A percentile compares a stretch with the other conserved stretches of the same genome.
phyloP scores from a whole-genome alignment of 2,113 vertebrate species.

The Indicator maculatus region DNA sequence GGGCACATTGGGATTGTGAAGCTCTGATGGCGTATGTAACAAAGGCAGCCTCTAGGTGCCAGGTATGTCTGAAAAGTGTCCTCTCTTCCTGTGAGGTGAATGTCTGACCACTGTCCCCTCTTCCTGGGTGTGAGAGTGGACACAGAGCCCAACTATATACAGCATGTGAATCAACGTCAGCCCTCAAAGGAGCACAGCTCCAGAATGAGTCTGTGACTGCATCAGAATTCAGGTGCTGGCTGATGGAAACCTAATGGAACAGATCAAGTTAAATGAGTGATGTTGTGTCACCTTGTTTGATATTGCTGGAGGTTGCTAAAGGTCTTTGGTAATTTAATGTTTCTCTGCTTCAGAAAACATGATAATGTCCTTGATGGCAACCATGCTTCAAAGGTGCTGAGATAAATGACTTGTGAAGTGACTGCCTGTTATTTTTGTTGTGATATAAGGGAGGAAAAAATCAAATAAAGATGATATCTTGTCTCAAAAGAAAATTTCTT shows the following conservation, averaged over 20 bases:
- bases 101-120: neutral
- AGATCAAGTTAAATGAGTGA: neutral
- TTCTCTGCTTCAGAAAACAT: neutral
- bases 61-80: neutral
- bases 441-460: neutral
- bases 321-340: neutral
- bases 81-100: neutral
- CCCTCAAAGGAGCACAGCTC: neutral
- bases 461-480: neutral
- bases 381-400: neutral
- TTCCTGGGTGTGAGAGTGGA: neutral
- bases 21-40: neutral
- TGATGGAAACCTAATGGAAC: neutral
- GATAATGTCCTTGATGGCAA: neutral
- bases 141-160: neutral
- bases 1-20: neutral
- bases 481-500: neutral
- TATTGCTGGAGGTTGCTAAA: neutral
- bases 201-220: neutral
- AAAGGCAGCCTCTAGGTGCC: neutral
- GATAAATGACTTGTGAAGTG: slow-evolving; percentile 1
- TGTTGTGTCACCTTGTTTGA: neutral
- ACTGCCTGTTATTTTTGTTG: neutral
- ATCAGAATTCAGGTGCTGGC: neutral
- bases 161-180: neutral